Base-by-base conservation (phyloP, 2,797 vertebrate genomes). In the Esox masquinongy region DNA sequence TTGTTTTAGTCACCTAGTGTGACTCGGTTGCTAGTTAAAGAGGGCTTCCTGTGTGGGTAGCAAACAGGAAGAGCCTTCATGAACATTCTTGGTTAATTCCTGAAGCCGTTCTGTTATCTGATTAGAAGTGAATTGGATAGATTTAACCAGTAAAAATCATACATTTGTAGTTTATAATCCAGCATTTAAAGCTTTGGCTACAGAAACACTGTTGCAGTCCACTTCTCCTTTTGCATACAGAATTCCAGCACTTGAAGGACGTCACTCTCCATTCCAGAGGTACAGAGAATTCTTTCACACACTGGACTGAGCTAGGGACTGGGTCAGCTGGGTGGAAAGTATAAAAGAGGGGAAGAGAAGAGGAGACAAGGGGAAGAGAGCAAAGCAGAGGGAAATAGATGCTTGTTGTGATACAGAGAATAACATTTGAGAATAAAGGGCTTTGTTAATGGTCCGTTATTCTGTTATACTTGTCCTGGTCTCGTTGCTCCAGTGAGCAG, bases 381-480 rank as follows among this genome's bases (percentile, higher is more conserved):
- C 6, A 59, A 59, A 59, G n/a, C 19, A 8, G 49, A 39, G 16
- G 66, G 31, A 31, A 19, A 68, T 50, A 87, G 80, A 80, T 39
- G 76, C 80, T 85, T 82, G 79, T 75, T 17, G 61, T 77, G 34
- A 47, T 80, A 53, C 34, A 67, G 51, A 76, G 68, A 85, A 86
- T 82, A 80, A 78, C 83, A 82, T 47, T 47, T 1, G 43, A 47
- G 9, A 47, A 47, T 47, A 47, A 76, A 59, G 47, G 74, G 78
- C 83, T 88, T 91, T 91, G 83, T 90, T 64, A 59, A 24, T 17
- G 64, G 74, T 24, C 71, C 73, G 47, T 81, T 83, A 19, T 70
- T 74, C 78, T 84, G 56, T 77, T 76, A 56, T 31, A 26, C 24
- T 22, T 76, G 61, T 75, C 68, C 66, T 70, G 75, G 79, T 74